phyloP scores from a whole-genome alignment of 2,113 vertebrate genomes.

The Nothocercus nigrocapillus region DNA sequence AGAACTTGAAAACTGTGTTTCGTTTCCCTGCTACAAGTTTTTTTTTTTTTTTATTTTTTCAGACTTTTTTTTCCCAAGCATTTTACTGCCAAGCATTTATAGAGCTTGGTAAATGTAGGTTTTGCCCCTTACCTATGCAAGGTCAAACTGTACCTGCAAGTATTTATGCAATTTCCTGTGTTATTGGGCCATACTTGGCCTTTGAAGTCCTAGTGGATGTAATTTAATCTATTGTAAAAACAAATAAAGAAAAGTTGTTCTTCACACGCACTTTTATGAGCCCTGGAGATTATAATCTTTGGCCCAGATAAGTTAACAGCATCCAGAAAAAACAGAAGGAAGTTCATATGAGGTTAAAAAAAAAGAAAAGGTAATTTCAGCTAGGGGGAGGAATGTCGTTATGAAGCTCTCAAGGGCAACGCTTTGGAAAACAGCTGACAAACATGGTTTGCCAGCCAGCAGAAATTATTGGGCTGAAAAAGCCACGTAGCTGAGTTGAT shows the following conservation, averaged over 20 bases:
- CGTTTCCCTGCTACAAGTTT: background rate
- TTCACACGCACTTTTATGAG: background rate
- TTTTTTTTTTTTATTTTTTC: background rate
- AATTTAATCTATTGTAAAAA: background rate
- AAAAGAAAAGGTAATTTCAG: background rate
- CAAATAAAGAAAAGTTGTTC: background rate
- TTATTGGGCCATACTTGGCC: background rate
- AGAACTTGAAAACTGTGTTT: background rate
- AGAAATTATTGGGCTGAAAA: conserved; percentile 9
- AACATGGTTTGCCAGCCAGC: background rate
- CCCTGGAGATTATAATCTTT: background rate
- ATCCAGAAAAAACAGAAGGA: background rate
- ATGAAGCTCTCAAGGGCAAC: rapidly evolving
- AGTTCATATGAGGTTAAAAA: background rate
- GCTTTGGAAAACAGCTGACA: background rate
- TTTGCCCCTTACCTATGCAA: background rate
- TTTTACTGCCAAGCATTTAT: background rate
- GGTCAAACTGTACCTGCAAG: conserved; percentile 3
- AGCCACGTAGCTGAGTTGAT: background rate
- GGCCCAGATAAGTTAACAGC: background rate
- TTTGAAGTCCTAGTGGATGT: background rate
- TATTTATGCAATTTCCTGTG: background rate
- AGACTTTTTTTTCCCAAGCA: background rate
- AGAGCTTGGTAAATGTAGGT: background rate
- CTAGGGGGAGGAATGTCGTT: background rate